Base-by-base conservation (phyloP, 2,888 invertebrate genomes). In the Eupeodes luniger region DNA sequence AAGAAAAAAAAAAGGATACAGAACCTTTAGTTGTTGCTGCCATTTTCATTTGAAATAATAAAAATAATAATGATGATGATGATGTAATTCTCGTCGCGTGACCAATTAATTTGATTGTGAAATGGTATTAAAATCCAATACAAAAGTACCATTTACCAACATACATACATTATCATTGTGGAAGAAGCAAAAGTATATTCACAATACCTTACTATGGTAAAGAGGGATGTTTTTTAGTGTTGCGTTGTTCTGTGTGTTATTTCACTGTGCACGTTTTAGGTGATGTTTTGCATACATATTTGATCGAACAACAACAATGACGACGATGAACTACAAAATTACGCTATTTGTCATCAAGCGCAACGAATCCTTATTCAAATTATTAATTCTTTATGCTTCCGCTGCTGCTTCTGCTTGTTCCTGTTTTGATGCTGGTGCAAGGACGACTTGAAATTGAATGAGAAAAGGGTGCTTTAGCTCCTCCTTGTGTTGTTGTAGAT, bases 21-120 rank as follows among this genome's bases (percentile, higher is more conserved):
- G 27, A 78, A 85, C 66, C 75, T 72, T 44, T 19, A 4, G 27
- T 6, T 5, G 67, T 51, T 74, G 57, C 27, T 27, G 27, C 27
- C 27, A 2, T 27, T 27, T 27, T 27, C 27, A 81, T 83, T 76
- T 66, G 80, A 77, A 61, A 81, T 70, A 74, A 81, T 81, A 57
- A 55, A 27, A 27, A 27, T 27, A 27, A 40, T 34, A 74, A 88
- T 84, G 80, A 84, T 81, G 81, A 81, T 88, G 88, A 89, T 89
- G 89, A 89, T 91, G 92, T 92, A 91, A 91, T 92, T 91, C 92
- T 91, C 91, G 90, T 90, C 91, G 92, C 92, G 92, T 93, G 93
- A 93, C 93, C 92, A 93, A 93, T 93, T 93, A 93, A 93, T 93
- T 93, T 93, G 91, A 93, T 93, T 93, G 92, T 93, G 91, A 93